Evolutionary conservation across 2,888 invertebrate species (phyloP).

Genomic region (Rhagonycha fulva): DNA sequence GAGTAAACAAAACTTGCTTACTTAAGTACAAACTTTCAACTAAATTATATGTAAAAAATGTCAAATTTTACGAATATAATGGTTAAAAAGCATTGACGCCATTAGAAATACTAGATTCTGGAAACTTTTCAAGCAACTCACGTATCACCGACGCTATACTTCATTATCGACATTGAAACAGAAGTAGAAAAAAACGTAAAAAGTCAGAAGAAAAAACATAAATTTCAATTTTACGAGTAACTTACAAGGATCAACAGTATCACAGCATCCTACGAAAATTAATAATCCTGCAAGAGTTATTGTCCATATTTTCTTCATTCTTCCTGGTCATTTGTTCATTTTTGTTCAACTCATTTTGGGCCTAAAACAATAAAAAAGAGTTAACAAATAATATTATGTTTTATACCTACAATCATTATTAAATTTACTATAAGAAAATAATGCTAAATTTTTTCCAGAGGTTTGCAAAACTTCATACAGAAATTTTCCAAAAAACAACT

Average conservation of each 20-base stretch:
- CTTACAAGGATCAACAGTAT: conserved; percentile 51
- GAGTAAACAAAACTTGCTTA: no score
- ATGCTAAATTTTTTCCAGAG: no score
- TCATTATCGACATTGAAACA: no score
- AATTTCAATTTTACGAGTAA: conserved; percentile 21
- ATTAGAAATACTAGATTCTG: no score
- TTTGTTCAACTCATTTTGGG: conserved; percentile 42
- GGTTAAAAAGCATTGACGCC: no score
- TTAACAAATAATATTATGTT: neutral
- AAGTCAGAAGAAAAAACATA: neutral
- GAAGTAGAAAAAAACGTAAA: neutral
- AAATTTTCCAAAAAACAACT: no score
- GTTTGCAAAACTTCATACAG: no score
- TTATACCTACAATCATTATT: neutral
- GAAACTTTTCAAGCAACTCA: no score
- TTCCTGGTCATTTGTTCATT: conserved; percentile 30
- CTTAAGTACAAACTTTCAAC: no score
- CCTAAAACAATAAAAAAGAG: conserved; percentile 41
- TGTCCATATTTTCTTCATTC: conserved; percentile 41
- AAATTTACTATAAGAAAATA: neutral
- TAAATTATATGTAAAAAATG: no score
- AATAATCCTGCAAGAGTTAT: conserved; percentile 37
- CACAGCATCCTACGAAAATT: conserved; percentile 35
- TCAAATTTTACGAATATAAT: no score
- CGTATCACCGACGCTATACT: no score